A percentile compares a stretch with the other conserved stretches of the same genome.
Evolutionary conservation across 2,888 invertebrate genomes (phyloP).

Genomic region (Thalpophila matura): DNA sequence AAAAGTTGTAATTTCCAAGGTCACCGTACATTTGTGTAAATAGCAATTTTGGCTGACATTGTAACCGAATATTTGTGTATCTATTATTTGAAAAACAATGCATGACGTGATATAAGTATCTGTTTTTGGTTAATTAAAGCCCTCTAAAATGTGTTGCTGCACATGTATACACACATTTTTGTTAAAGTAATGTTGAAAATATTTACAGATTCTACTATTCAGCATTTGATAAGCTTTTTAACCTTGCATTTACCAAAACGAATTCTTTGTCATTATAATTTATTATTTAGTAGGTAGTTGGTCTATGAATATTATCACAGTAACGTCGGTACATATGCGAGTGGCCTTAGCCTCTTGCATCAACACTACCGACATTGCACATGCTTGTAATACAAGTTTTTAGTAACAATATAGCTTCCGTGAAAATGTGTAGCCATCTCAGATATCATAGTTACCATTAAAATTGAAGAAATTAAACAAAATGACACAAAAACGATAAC

Average conservation of each 20-base stretch:
- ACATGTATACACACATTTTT: background rate
- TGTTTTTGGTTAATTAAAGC: conserved; percentile 21
- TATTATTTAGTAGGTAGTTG: too few relatives aligned
- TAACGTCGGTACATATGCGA: too few relatives aligned
- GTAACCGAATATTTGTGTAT: conserved; percentile 9
- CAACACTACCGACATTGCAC: background rate
- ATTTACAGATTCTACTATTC: conserved; percentile 14
- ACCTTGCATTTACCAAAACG: conserved; percentile 30
- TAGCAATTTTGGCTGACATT: conserved; percentile 9
- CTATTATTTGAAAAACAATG: conserved; percentile 27
- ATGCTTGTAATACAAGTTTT: background rate
- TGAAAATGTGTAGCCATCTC: background rate
- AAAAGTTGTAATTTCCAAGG: conserved; percentile 25
- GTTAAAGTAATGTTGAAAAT: conserved; percentile 1
- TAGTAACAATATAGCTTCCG: background rate
- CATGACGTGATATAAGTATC: background rate
- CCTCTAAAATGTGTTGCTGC: conserved; percentile 11
- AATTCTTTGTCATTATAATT: conserved; percentile 18
- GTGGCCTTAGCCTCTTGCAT: background rate
- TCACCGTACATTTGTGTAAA: conserved; percentile 14
- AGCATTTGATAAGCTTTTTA: conserved; percentile 21
- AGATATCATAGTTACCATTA: background rate
- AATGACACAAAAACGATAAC: too few relatives aligned
- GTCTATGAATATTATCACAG: background rate
- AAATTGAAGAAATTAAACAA: conserved; percentile 1